A percentile compares a stretch with the other conserved stretches of the same genome.
Evolutionary conservation across 2,113 vertebrate genomes (phyloP).

Genomic region (Bombycilla garrulus): DNA sequence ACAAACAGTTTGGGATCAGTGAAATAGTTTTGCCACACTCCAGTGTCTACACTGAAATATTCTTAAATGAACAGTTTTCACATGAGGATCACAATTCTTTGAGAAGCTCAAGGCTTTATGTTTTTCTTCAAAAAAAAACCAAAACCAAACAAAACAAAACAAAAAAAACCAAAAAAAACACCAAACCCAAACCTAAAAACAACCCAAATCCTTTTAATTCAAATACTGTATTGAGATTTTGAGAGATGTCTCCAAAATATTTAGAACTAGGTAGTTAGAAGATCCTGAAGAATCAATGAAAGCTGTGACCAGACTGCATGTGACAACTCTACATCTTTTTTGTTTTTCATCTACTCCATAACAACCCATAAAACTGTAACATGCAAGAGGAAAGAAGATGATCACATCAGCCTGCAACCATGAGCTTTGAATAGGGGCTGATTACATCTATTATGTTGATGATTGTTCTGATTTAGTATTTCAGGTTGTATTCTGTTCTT

Average conservation of each 20-base stretch:
- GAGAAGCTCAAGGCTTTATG: background rate
- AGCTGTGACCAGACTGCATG: background rate
- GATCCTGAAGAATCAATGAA: background rate
- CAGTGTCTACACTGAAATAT: background rate
- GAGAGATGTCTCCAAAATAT: background rate
- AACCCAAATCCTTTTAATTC: background rate
- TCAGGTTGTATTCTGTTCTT: background rate
- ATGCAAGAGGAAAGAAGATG: background rate
- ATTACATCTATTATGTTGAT: background rate
- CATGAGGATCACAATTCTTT: background rate
- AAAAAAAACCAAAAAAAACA: background rate
- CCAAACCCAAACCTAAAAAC: too few relatives aligned
- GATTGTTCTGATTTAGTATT: background rate
- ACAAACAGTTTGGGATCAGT: background rate
- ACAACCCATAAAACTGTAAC: background rate
- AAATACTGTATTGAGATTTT: background rate
- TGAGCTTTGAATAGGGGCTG: background rate
- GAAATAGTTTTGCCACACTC: background rate
- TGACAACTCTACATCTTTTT: background rate
- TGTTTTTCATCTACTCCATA: background rate
- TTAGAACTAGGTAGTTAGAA: background rate
- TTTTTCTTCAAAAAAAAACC: background rate
- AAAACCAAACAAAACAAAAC: too few relatives aligned
- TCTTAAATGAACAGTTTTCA: background rate
- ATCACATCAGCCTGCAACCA: background rate